Evolutionary conservation across 2,888 invertebrate species (phyloP).

Genomic region (Cantharis lateralis): DNA sequence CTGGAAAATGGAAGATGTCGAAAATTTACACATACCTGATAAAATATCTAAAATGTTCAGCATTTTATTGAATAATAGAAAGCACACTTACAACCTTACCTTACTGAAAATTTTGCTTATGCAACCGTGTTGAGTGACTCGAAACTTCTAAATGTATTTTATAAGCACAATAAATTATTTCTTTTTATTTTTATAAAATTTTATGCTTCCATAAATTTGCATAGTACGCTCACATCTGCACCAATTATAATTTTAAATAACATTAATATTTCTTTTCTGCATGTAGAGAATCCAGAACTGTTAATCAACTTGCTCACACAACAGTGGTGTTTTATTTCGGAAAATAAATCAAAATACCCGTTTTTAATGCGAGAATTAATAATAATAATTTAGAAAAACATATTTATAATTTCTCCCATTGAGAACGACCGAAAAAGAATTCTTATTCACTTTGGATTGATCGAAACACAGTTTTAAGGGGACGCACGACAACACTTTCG

Average conservation of each 20-base stretch:
- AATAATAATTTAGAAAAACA: no score
- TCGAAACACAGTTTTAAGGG: no score
- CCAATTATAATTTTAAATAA: not conserved
- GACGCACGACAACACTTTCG: no score
- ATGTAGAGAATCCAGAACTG: not conserved
- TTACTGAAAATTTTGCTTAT: not conserved
- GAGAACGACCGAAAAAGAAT: no score
- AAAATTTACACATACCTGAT: conserved; percentile 3
- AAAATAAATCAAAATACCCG: not conserved
- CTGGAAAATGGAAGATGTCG: conserved; percentile 21
- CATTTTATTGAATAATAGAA: not conserved
- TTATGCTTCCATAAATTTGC: not conserved
- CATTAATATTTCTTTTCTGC: not conserved
- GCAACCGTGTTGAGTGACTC: no score
- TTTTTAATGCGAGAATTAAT: not conserved
- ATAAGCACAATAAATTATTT: not conserved
- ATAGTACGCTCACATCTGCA: not conserved
- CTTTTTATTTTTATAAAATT: not conserved
- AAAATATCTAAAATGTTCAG: not conserved
- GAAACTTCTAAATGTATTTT: not conserved
- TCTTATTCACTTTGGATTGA: no score
- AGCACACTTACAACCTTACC: not conserved
- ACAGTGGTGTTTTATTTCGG: not conserved
- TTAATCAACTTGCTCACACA: not conserved
- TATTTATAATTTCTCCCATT: no score